phyloP scores from a whole-genome alignment of 2,888 invertebrate genomes.

The Luperina testacea region DNA sequence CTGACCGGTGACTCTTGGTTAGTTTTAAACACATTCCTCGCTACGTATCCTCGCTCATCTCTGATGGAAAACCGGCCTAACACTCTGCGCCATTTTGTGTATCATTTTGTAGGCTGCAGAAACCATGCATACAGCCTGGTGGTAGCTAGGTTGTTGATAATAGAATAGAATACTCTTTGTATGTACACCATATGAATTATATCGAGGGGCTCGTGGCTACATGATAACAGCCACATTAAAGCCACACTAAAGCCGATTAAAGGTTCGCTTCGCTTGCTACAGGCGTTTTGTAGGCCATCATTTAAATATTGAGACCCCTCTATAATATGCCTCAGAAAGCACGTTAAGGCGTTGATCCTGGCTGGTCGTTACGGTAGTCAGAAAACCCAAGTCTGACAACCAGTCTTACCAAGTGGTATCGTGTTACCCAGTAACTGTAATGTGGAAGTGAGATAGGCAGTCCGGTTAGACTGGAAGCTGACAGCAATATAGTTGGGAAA shows the following conservation, averaged over 20 bases:
- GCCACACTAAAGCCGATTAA: too few species aligned
- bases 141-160: background rate
- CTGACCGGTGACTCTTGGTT: too few species aligned
- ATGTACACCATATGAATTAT: background rate
- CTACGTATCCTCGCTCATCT: too few species aligned
- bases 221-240: background rate
- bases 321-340: background rate
- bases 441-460: background rate
- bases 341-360: background rate
- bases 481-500: too few species aligned
- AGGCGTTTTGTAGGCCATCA: background rate
- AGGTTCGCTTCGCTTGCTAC: background rate
- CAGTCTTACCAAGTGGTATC: background rate
- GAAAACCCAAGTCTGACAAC: background rate
- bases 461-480: background rate
- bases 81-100: slow-evolving; percentile 20
- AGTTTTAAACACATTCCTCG: too few species aligned
- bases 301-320: background rate
- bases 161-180: background rate
- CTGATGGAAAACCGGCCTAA: too few species aligned
- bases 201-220: background rate
- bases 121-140: slow-evolving; percentile 9
- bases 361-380: background rate
- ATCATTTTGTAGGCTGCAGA: slow-evolving; percentile 12
- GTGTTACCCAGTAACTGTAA: background rate